Conservation (phyloP, 2,797 vertebrate species). For the Limosa lapponica region DNA sequence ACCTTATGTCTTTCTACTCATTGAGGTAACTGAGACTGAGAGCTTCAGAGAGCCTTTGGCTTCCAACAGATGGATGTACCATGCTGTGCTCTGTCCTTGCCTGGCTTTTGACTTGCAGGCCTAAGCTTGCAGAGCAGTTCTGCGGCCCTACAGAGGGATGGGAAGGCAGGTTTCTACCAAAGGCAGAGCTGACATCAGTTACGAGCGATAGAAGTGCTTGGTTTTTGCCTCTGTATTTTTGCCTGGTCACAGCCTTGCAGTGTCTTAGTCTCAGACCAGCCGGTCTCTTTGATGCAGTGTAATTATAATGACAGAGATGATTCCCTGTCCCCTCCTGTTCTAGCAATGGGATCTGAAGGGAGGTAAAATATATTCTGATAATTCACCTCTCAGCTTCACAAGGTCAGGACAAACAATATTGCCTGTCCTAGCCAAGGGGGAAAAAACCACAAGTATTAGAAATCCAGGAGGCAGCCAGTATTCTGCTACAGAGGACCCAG, state of each 20-base stretch:
- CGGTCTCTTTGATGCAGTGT: neutral
- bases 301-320: neutral
- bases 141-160: neutral
- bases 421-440: neutral
- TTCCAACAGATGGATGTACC: slow-evolving; percentile 43
- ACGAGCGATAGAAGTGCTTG: neutral
- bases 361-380: neutral
- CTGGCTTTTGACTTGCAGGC: slow-evolving; percentile 51
- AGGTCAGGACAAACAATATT: neutral
- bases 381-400: neutral
- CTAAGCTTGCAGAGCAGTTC: neutral
- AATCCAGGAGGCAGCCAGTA: neutral
- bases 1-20: slow-evolving; percentile 35
- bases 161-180: neutral
- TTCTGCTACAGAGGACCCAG: neutral
- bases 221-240: slow-evolving; percentile 10
- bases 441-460: neutral
- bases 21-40: slow-evolving; percentile 35
- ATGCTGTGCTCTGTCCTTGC: slow-evolving; percentile 64
- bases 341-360: neutral
- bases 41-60: slow-evolving; percentile 65
- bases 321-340: neutral
- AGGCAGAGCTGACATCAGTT: neutral
- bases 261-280: neutral
- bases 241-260: neutral